These are phyloP conservation scores for Stenotaenia linearis DNA, from an alignment of 2,888 invertebrate species.

Conservation along the genomic window DNA sequence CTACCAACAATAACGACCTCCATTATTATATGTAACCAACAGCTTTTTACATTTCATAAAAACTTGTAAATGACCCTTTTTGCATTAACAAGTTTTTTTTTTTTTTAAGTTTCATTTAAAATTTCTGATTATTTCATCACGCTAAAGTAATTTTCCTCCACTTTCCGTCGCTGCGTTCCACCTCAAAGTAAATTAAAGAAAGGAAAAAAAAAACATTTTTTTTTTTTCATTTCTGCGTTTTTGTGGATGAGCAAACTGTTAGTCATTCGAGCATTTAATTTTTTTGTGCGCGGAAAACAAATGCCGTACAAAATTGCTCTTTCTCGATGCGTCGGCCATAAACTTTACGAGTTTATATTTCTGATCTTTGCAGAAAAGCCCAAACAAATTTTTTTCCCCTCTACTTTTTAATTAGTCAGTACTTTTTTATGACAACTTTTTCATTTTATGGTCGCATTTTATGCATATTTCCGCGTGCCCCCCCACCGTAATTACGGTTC, in stretches of 20 bases:
- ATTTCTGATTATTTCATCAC: background rate
- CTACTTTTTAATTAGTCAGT: background rate
- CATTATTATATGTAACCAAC: slow-evolving; percentile 5
- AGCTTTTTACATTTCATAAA: slow-evolving; percentile 9
- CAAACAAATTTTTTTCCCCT: background rate
- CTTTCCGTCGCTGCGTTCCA: background rate
- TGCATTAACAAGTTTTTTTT: background rate
- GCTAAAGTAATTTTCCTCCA: background rate
- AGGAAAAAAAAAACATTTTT: too few relatives aligned
- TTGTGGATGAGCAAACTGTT: background rate
- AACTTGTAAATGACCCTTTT: background rate
- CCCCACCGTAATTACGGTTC: background rate
- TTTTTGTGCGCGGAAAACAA: background rate
- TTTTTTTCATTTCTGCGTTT: background rate
- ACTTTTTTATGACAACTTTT: background rate
- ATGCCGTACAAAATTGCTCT: background rate
- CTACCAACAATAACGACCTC: background rate
- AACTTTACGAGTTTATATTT: slow-evolving; percentile 4
- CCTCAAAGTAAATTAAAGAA: background rate
- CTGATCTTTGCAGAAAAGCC: background rate
- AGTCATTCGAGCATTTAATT: background rate
- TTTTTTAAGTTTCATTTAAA: background rate
- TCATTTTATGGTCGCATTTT: background rate
- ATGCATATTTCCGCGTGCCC: background rate
- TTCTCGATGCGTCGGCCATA: background rate